Conservation (phyloP, 2,113 vertebrate species). For the Festucalex cinctus region DNA sequence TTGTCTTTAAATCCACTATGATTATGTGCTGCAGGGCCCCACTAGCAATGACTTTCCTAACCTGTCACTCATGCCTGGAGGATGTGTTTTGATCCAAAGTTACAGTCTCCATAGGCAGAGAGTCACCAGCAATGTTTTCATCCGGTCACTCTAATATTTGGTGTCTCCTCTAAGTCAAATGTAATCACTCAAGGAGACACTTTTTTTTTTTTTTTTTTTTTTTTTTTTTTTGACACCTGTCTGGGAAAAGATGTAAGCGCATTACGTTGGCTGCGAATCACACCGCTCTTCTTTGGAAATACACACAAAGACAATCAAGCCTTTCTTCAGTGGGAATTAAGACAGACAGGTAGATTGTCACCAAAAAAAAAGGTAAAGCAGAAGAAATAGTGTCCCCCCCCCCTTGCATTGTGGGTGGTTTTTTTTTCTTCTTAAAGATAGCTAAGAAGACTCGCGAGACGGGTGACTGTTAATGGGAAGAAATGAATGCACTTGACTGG, state of each 20-base stretch:
- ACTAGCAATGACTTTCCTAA: slow-evolving; percentile 54
- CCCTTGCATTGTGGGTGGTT: slow-evolving; percentile 57
- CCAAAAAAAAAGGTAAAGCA: slow-evolving; percentile 52
- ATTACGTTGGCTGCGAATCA: slow-evolving; percentile 47
- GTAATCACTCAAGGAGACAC: slow-evolving; percentile 62
- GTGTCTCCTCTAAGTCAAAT: slow-evolving; percentile 59
- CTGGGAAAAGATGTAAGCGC: slow-evolving; percentile 59
- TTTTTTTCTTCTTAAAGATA: slow-evolving; percentile 22
- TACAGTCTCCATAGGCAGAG: slow-evolving; percentile 56
- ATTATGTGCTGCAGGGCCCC: slow-evolving; percentile 24
- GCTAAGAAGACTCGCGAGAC: slow-evolving; percentile 54
- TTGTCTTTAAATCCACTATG: slow-evolving; percentile 2
- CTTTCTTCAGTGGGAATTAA: slow-evolving; percentile 63
- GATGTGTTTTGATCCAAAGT: slow-evolving; percentile 59
- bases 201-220: slow-evolving; percentile 22
- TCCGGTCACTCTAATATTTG: slow-evolving; percentile 60
- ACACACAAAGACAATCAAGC: slow-evolving; percentile 58
- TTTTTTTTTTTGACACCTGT: slow-evolving; percentile 63
- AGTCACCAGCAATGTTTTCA: slow-evolving; percentile 43
- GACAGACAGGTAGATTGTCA: slow-evolving; percentile 72
- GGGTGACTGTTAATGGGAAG: slow-evolving; percentile 71
- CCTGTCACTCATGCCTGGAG: slow-evolving; percentile 58
- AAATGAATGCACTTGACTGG: slow-evolving; percentile 72
- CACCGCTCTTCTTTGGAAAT: slow-evolving; percentile 43
- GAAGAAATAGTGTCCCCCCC: slow-evolving; percentile 39